Evolutionary conservation across 1,140 invertebrate genomes (phyloP), one percentile per base, ranked within the genome.

Genomic region (Pogonomyrmex californicus): DNA sequence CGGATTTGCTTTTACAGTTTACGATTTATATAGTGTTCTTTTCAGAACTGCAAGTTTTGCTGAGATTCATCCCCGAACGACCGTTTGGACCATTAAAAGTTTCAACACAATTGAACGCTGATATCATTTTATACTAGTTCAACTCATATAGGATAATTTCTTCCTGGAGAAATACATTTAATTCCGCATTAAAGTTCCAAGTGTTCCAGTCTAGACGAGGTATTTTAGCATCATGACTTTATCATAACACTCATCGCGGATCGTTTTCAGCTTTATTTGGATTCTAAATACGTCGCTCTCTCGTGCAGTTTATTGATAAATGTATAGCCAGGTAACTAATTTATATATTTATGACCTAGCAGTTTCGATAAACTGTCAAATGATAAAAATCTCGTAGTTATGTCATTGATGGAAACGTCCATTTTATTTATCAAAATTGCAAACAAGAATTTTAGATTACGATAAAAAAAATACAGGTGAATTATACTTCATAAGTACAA

Each of bases 201-300:
- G 36, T 73, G 49, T 78, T 65, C 60, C 33, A 38, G 77, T 83
- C 79, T 83, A 83, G 66, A 73, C 79, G 30, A 70, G 68, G 38
- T 75, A 83, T 73, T 75, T 83, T 83, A 83, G 30, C 41, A 41
- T 83, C 79, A 44, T 60, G 66, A 73, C 33, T 82, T 73, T 82
- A 60, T 73, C 68, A 71, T 44, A 17, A 56, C 12, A 17, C 7
- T 47, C 38, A 44, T 73, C 79, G 47, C 5, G 23, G 47, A 30
- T 66, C 33, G 65, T 70, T 70, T 70, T 44, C 5, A 36, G 9
- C 9, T 58, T 58, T 54, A 82, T 36, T 83, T 60, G 68, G 44
- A 6, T 30, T 36, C n/a, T 70, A 81, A 78, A 70, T 81, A 1
- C 2, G 6, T 60, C 7, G 2, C 41, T 14, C 12, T 30, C 17